Conservation (phyloP, 2,113 vertebrate species). For the Gobio gobio region DNA sequence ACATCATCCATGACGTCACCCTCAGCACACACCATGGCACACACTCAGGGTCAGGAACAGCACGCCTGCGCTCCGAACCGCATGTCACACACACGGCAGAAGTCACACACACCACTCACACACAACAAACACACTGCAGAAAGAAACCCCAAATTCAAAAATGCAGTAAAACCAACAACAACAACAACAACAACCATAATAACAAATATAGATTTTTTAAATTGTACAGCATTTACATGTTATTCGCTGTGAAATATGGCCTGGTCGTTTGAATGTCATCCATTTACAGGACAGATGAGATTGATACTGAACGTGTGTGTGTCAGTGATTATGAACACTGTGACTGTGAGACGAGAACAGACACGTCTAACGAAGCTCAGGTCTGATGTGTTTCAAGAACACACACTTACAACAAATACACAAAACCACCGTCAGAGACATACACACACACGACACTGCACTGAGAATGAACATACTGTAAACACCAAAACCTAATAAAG, state of each 20-base stretch:
- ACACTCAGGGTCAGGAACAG: background rate
- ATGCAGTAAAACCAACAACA: background rate
- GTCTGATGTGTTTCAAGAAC: conserved; percentile 45
- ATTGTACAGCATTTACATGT: background rate
- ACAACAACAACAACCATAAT: background rate
- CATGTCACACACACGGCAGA: no score
- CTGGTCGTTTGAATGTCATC: no score
- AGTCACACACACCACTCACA: background rate
- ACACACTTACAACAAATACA: conserved; percentile 21
- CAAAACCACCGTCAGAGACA: conserved; percentile 43
- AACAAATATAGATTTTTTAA: background rate
- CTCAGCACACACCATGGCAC: background rate
- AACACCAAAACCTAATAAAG: background rate
- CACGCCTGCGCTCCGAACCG: no score
- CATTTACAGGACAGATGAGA: no score
- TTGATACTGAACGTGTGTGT: no score
- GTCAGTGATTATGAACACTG: background rate
- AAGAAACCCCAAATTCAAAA: no score
- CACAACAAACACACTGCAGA: background rate
- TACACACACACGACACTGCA: conserved; percentile 63
- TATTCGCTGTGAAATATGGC: background rate
- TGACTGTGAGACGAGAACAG: background rate
- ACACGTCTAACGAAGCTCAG: background rate
- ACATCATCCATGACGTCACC: conserved; percentile 46
- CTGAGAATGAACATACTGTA: background rate